These are phyloP conservation scores for Sphecodes monilicornis DNA, from an alignment of 2,888 invertebrate species.

Conservation along the genomic window DNA sequence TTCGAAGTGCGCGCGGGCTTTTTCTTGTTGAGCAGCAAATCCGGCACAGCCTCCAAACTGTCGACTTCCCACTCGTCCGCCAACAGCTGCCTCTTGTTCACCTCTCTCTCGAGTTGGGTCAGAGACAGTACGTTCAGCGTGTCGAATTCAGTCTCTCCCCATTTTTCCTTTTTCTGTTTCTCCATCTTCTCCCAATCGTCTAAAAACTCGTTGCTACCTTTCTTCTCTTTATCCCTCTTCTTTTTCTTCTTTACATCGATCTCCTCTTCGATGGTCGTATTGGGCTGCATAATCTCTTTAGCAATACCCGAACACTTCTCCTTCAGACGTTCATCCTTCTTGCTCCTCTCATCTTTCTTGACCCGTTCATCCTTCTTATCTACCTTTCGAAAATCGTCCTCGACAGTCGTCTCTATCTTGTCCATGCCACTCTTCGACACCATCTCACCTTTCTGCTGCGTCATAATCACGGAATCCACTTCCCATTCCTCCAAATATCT, in stretches of 20 bases:
- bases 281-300: conserved; percentile 50
- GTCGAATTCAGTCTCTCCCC: conserved; percentile 80
- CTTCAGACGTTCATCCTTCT: conserved; percentile 47
- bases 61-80: conserved; percentile 83
- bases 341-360: conserved; percentile 55
- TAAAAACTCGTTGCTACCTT: conserved; percentile 66
- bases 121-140: conserved; percentile 79
- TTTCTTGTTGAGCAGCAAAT: conserved; percentile 59
- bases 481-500: conserved; percentile 74
- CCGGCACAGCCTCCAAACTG: conserved; percentile 78
- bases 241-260: conserved; percentile 62
- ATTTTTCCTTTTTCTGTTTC: conserved; percentile 70
- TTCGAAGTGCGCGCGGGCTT: conserved; percentile 58
- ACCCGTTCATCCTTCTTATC: conserved; percentile 60
- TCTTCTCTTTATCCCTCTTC: conserved; percentile 60
- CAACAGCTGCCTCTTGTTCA: conserved; percentile 70
- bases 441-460: conserved; percentile 57
- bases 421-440: conserved; percentile 26
- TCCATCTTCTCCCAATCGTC: conserved; percentile 74
- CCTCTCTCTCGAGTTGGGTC: conserved; percentile 79
- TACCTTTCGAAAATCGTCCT: conserved; percentile 29
- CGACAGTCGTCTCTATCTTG: conserved; percentile 30
- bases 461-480: conserved; percentile 62
- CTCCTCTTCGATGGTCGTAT: conserved; percentile 61
- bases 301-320: conserved; percentile 28